Evolutionary conservation across 2,797 vertebrate species (phyloP), one percentile per base, ranked within the genome.

Genomic region (Heteromormyrus szaboi): DNA sequence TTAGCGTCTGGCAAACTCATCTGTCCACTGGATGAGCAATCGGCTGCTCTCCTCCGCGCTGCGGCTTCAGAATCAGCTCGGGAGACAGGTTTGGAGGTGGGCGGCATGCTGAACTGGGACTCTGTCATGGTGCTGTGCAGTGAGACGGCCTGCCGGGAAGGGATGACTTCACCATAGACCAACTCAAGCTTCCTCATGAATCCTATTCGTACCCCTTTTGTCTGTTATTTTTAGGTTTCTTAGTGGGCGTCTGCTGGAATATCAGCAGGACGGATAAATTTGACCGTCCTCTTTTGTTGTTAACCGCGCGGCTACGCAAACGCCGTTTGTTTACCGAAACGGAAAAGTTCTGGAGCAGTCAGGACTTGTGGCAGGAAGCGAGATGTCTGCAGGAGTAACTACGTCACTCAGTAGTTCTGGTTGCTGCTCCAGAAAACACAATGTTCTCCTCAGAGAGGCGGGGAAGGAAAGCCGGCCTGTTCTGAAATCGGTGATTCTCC

Each of bases 1-100:
- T 95, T 95, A 94, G 93, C 94, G 96, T 96, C 96, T 97, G 97
- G 96, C 96, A 95, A 95, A 95, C 95, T 97, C 97, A 97, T 97
- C 97, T 97, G 93, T 96, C 94, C 86, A 12, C 46, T 65, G 41
- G 89, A 87, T 83, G 68, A 87, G 83, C 59, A 25, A 86, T 51
- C 48, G 25, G 37, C 72, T 44, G 3, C 72, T 44, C 72, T 79
- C 37, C 72, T 44, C 68, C 51, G 62, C 53, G 33, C 86, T 37
- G 48, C 8, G 4, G 53, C 76, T 89, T 86, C 86, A 89, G 41
- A 87, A 84, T 87, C 48, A 84, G 81, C 72, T 62, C 22, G 14
- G 41, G 83, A 44, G 33, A n/a, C 12, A 53, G 76, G 12, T 41
- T 17, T 44, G 22, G 68, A 19, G 68, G 68, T 41, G 50, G 12